Conservation (phyloP, 1,140 invertebrate species). For the Dysdera silvatica region DNA sequence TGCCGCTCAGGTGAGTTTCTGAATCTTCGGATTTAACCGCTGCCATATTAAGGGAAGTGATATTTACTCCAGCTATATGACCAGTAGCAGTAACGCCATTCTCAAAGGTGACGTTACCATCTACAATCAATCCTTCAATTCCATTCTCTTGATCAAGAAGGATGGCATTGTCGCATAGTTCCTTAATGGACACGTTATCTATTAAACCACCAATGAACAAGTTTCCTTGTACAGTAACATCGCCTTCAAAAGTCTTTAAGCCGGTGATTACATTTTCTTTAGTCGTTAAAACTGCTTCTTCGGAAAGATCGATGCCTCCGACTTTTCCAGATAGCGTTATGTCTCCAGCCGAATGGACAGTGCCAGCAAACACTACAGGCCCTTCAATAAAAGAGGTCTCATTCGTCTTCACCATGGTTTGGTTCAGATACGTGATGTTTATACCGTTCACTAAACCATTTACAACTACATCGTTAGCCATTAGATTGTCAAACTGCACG, state of each 20-base stretch:
- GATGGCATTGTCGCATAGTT: slow-evolving; percentile 21
- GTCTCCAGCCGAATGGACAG: not conserved
- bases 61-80: slow-evolving; percentile 13
- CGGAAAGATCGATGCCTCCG: slow-evolving; percentile 26
- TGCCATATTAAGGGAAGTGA: slow-evolving; percentile 2
- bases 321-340: slow-evolving; percentile 15
- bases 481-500: slow-evolving; percentile 9
- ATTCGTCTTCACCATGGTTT: slow-evolving; percentile 16
- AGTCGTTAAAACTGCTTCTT: slow-evolving; percentile 20
- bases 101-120: slow-evolving; percentile 8
- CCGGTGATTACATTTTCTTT: slow-evolving; percentile 19
- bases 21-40: not conserved
- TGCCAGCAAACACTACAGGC: slow-evolving; percentile 1
- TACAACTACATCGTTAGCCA: slow-evolving; percentile 5
- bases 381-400: slow-evolving; percentile 13
- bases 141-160: not conserved
- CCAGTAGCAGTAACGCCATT: slow-evolving; percentile 3
- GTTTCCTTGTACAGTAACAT: slow-evolving; percentile 8
- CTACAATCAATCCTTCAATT: slow-evolving; percentile 7
- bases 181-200: slow-evolving; percentile 18
- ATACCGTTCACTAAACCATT: slow-evolving; percentile 19
- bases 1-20: not conserved
- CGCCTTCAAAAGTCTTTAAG: slow-evolving; percentile 12
- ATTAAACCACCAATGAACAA: slow-evolving; percentile 17
- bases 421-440: slow-evolving; percentile 10